Evolutionary conservation across 2,888 invertebrate species (phyloP), one percentile per base, ranked within the genome.

Genomic region (Ephialtes manifestator): DNA sequence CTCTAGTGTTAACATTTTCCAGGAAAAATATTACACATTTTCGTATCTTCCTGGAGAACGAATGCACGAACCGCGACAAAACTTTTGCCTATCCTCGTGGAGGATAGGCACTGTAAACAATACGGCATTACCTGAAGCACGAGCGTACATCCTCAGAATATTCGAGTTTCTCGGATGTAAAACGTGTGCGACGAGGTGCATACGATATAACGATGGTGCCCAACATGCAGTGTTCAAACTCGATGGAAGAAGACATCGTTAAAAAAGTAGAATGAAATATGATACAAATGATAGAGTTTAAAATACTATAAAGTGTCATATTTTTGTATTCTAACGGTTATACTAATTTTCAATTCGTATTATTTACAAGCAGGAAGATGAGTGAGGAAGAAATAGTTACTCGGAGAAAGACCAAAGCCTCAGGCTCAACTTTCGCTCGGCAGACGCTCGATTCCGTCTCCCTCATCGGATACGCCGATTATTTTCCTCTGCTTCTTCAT

Each of bases 381-480:
- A 77, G 70, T n/a, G 65, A 75, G 70, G 8, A 65, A 78, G 58
- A 20, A 77, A 51, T 46, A 39, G 18, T 76, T 43, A 39, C 67
- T 75, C 75, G 68, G 35, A 15, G 82, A 75, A 81, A 70, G 58
- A 84, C 35, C 65, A 67, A 63, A 79, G 82, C 82, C 79, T 28
- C 70, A 20, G 85, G 85, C 20, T 65, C 83, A 90, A 92, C 92
- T 92, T 92, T 92, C 92, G 91, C 92, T 92, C 90, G 88, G 70
- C 85, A 81, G 63, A 82, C 82, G 86, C 86, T 87, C 84, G 84
- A 78, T 60, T 81, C 83, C 86, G 83, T 85, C 68, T 77, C 65
- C 31, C 48, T 48, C 63, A 46, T 75, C 63, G 48, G 63, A 75
- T 63, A 55, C 67, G 53, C 72, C 67, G 48, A 76, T 79, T 71